phyloP scores from a whole-genome alignment of 1,140 invertebrate genomes.

The Chelonus insularis region DNA sequence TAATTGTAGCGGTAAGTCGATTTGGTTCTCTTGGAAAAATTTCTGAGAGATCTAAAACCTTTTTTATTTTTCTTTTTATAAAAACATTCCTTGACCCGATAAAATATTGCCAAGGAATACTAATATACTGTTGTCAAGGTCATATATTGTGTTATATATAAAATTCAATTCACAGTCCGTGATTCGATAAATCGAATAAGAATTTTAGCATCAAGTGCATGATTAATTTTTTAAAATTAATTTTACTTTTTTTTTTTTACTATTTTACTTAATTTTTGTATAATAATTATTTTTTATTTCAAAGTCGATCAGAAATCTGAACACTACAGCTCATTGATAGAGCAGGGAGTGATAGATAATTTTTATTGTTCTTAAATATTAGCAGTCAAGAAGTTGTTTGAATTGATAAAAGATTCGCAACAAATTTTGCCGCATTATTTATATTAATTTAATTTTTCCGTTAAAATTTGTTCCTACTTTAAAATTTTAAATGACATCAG shows the following conservation, averaged over 20 bases:
- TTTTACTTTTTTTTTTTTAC: constrained; percentile 11
- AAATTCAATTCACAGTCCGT: constrained; percentile 44
- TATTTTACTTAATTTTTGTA: too few species aligned
- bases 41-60: constrained; percentile 28
- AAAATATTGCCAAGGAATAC: constrained; percentile 57
- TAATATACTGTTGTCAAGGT: constrained; percentile 49
- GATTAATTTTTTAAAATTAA: neutral
- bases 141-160: constrained; percentile 41
- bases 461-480: too few species aligned
- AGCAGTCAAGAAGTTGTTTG: constrained; percentile 19
- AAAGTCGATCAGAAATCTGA: constrained; percentile 40
- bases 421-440: constrained; percentile 3
- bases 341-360: constrained; percentile 9
- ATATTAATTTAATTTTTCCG: neutral
- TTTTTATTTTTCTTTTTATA: constrained; percentile 44
- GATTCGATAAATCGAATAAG: constrained; percentile 44
- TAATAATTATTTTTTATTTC: constrained; percentile 1
- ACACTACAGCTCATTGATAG: constrained; percentile 46
- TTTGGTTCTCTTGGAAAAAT: constrained; percentile 36
- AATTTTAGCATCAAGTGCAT: neutral
- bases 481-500: too few species aligned
- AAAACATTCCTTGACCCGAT: constrained; percentile 54
- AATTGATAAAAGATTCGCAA: constrained; percentile 17
- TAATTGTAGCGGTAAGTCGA: constrained; percentile 34
- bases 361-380: constrained; percentile 28